A percentile compares a stretch with the other conserved stretches of the same genome.
Conservation (phyloP, 2,113 vertebrate genomes). For the Halichoerus grypus region DNA sequence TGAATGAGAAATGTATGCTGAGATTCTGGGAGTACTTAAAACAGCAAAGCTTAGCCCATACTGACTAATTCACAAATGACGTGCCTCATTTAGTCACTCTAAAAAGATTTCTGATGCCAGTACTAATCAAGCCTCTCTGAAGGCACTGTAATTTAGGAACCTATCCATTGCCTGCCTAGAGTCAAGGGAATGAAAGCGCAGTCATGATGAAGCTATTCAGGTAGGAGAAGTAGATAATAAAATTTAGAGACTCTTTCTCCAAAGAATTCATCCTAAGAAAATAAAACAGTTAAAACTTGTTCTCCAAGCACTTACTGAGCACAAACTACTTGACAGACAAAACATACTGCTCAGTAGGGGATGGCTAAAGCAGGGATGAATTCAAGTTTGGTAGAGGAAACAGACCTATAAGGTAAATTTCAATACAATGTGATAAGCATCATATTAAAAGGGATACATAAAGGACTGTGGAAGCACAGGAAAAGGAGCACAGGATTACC, state of each 20-base stretch:
- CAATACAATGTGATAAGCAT: not conserved
- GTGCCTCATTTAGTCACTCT: not conserved
- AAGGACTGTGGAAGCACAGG: not conserved
- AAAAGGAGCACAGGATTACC: constrained; percentile 27
- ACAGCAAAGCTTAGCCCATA: not conserved
- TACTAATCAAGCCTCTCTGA: not conserved
- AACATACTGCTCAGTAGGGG: not conserved
- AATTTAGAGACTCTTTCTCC: not conserved
- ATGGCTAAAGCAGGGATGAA: not conserved
- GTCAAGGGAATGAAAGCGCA: not conserved
- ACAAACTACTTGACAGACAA: not conserved
- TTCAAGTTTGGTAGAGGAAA: not conserved
- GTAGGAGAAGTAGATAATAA: not conserved
- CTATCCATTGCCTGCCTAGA: not conserved
- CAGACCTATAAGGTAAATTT: not conserved
- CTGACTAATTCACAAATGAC: not conserved
- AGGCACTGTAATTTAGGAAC: not conserved
- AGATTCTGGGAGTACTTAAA: not conserved
- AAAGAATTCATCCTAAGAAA: constrained; percentile 7
- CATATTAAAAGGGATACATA: not conserved
- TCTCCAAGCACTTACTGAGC: not conserved
- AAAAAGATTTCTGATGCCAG: not conserved
- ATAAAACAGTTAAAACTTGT: not conserved
- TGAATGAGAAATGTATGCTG: not conserved
- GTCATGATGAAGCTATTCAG: not conserved